Base-by-base conservation (phyloP, 1,140 invertebrate species). In the Drosophila mojavensis region DNA sequence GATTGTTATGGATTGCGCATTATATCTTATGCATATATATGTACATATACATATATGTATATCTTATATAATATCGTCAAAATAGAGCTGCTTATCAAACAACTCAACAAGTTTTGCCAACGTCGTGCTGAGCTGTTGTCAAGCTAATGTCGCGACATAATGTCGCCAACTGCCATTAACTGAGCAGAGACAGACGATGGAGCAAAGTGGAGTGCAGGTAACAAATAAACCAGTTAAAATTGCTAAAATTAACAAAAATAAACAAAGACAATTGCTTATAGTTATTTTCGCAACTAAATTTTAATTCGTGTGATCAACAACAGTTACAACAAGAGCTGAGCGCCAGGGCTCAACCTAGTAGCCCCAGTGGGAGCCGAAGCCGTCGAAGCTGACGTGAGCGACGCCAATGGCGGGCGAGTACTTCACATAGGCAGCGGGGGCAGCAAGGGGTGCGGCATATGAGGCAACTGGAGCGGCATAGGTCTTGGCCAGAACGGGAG, bases 391-490 rank as follows among this genome's bases (percentile, higher is more conserved):
- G 30, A 93, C 93, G 73, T 94, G 93, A 55, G 94, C 92, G n/a
- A 94, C 94, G 50, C 92, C 91, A 48, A 92, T 91, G 26, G 94
- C 93, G 64, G 94, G 93, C 48, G 93, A 94, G 75, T 94, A 93
- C 70, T 80, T 88, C 41, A 88, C 84, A 39, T 74, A 90, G 60
- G 92, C 91, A 33, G 92, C 76, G 15, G 92, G 91, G 13, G 91
- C 89, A 33, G 91, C 77, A 15, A 92, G 80, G 48, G 91, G 85
- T 11, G 83, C 78, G 30, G 90, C 58, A 66, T 91, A 78, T 9
- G 83, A 63, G n/a, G 78, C 79, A 67, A 81, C 90, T 24, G 70
- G 81, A 26, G 90, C 85, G 51, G 91, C 73, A 60, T 91, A 88
- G 36, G 80, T 72, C 60, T 78, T 89, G 53, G 75, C 62, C n/a